Conservation (phyloP, 2,888 invertebrate genomes). For the Deroplatys truncata region DNA sequence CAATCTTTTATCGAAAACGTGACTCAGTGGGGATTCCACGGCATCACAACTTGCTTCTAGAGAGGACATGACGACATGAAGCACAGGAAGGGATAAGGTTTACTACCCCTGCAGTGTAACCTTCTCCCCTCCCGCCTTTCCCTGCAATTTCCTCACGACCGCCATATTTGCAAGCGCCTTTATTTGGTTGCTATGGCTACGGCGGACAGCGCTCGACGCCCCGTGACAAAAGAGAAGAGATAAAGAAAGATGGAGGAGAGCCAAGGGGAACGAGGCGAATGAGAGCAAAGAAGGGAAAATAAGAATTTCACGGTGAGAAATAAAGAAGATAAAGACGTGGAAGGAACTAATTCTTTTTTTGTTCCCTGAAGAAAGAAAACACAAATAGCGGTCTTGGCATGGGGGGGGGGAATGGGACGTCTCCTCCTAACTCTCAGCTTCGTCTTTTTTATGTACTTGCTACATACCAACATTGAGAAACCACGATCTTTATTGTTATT, state of each 20-base stretch:
- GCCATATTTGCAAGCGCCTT: constrained; percentile 33
- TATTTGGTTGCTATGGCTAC: constrained; percentile 33
- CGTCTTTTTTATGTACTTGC: not conserved
- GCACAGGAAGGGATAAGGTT: not conserved
- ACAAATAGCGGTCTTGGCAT: not conserved
- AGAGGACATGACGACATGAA: not conserved
- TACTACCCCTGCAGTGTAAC: constrained; percentile 1
- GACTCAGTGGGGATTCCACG: not conserved
- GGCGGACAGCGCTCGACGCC: constrained; percentile 30
- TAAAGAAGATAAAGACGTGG: not conserved
- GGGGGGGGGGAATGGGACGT: not conserved
- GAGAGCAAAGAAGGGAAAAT: not conserved
- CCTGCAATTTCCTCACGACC: constrained; percentile 21
- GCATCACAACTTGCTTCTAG: not conserved
- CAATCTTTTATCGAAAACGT: not conserved
- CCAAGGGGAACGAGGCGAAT: not conserved
- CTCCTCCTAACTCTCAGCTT: not conserved
- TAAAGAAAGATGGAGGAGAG: constrained; percentile 25
- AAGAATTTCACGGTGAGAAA: constrained; percentile 2
- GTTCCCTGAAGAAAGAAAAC: not conserved
- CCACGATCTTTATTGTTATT: not conserved
- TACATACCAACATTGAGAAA: not conserved
- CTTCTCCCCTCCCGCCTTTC: not conserved
- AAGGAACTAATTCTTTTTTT: not conserved
- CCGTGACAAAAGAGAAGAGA: constrained; percentile 31